These are phyloP conservation scores for Thysanoteuthis rhombus DNA, from an alignment of 2,888 invertebrate species.

Conservation along the genomic window DNA sequence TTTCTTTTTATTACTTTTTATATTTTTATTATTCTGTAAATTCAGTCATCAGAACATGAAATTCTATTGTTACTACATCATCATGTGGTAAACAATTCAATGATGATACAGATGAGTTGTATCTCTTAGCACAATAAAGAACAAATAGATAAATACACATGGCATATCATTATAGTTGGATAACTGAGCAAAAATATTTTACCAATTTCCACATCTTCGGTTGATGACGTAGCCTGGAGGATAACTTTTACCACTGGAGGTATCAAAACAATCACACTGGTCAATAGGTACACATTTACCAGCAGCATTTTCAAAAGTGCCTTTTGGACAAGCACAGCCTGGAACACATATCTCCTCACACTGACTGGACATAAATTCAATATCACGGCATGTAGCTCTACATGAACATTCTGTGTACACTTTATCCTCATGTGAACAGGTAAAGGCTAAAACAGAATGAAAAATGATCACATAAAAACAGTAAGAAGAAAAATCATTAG, in stretches of 20 bases:
- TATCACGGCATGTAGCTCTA: neutral
- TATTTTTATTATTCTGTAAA: too few species aligned
- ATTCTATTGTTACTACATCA: too few species aligned
- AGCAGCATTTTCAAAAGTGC: neutral
- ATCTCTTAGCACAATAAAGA: too few species aligned
- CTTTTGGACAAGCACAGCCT: conserved; percentile 16
- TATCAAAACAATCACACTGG: conserved; percentile 24
- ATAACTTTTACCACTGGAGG: neutral
- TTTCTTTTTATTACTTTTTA: too few species aligned
- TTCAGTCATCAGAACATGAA: too few species aligned
- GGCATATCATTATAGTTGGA: too few species aligned
- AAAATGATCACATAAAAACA: too few species aligned
- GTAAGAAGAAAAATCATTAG: too few species aligned
- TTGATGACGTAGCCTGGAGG: neutral
- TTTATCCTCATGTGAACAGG: neutral
- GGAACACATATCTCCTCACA: conserved; percentile 26
- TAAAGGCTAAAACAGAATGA: conserved; percentile 1
- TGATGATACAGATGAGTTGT: too few species aligned
- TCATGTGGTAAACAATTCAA: too few species aligned
- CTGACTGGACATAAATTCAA: neutral
- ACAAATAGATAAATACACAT: too few species aligned
- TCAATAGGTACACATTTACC: conserved; percentile 2
- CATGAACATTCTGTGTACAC: conserved; percentile 15
- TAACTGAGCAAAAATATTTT: neutral
- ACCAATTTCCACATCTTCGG: conserved; percentile 19